Evolutionary conservation across 2,113 vertebrate species (phyloP).

Genomic region (Jacana jacana): DNA sequence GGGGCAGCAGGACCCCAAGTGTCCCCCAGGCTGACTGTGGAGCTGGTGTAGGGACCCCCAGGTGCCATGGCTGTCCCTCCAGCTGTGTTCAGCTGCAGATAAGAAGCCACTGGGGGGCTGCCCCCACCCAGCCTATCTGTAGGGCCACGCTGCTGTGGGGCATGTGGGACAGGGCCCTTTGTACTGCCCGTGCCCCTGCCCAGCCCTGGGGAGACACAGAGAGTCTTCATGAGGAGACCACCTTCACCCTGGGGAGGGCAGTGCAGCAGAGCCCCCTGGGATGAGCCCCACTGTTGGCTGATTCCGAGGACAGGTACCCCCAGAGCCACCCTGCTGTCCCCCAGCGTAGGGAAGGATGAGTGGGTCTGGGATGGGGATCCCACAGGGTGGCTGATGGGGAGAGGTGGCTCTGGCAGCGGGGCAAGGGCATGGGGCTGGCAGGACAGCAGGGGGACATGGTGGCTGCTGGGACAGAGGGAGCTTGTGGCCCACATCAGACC

Average conservation of each 20-base stretch:
- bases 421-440: not conserved
- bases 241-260: not conserved
- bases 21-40: not conserved
- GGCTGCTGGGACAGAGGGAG: not conserved
- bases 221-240: fast-evolving
- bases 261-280: not conserved
- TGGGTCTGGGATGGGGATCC: not conserved
- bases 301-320: not conserved
- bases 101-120: not conserved
- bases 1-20: fast-evolving
- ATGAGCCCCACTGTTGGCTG: not conserved
- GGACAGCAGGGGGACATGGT: not conserved
- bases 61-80: not conserved
- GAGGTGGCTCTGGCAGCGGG: not conserved
- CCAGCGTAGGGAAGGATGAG: fast-evolving
- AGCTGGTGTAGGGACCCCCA: not conserved
- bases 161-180: fast-evolving
- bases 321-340: not conserved
- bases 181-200: not conserved
- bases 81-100: not conserved
- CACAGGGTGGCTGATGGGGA: not conserved
- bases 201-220: not conserved
- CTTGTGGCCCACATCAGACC: fast-evolving
- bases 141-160: not conserved
- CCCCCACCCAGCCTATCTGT: not conserved